phyloP scores from a whole-genome alignment of 2,113 vertebrate genomes.

The Pseudopodoces humilis region DNA sequence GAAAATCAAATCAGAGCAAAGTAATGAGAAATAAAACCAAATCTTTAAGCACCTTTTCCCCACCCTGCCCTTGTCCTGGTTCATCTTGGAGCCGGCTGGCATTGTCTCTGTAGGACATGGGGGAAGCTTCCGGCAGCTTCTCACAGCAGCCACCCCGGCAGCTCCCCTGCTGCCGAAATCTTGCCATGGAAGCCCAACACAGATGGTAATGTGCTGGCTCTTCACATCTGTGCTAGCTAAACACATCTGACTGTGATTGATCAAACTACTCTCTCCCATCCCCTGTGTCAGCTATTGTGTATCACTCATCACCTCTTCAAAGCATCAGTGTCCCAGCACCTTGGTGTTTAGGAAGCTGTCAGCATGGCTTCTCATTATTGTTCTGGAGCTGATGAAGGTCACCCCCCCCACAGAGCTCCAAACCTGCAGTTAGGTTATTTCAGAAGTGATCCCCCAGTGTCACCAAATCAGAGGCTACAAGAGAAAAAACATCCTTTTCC shows the following conservation, averaged over 20 bases:
- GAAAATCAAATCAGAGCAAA: not conserved
- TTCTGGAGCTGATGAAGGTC: not conserved
- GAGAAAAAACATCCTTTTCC: not conserved
- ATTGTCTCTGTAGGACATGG: accelerated
- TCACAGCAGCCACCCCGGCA: not conserved
- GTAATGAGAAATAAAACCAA: not conserved
- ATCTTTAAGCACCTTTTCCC: not conserved
- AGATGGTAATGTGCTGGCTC: not conserved
- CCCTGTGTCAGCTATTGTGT: not conserved
- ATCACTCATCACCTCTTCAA: not conserved
- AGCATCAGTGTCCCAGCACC: not conserved
- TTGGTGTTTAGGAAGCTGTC: not conserved
- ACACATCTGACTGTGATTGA: not conserved
- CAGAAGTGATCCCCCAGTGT: not conserved
- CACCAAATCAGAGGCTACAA: not conserved
- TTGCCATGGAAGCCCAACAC: not conserved
- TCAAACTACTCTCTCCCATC: not conserved
- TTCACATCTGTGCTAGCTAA: not conserved
- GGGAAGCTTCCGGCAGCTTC: not conserved
- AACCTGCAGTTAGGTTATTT: not conserved
- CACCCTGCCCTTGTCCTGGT: not conserved
- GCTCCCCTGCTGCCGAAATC: not conserved
- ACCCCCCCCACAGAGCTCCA: not conserved
- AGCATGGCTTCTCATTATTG: not conserved
- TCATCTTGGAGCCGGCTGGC: accelerated